Percentiles rank a stretch among this genome's conserved stretches.
phyloP scores from a whole-genome alignment of 2,797 vertebrate genomes.

The Mus caroli region DNA sequence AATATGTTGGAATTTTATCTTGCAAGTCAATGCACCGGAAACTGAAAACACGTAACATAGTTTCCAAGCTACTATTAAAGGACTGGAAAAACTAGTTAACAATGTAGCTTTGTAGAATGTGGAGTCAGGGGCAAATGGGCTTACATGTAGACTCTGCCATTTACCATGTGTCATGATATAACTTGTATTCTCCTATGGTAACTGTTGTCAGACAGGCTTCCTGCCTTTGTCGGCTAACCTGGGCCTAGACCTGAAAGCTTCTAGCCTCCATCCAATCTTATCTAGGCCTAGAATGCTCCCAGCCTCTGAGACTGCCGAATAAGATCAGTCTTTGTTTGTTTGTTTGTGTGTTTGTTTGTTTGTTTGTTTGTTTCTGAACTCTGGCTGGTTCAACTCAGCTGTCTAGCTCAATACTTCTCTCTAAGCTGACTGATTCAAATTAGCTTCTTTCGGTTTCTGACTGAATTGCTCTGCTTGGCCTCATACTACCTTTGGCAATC shows the following conservation, averaged over 20 bases:
- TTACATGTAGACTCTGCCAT: background rate
- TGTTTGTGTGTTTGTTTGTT: too few relatives aligned
- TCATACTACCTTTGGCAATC: background rate
- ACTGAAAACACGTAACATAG: conserved; percentile 34
- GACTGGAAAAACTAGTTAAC: conserved; percentile 57
- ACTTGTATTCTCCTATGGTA: background rate
- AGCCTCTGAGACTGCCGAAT: background rate
- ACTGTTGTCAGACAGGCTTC: background rate
- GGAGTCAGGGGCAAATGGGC: background rate
- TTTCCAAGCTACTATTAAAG: conserved; percentile 17
- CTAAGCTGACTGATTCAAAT: background rate
- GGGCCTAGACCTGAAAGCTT: background rate
- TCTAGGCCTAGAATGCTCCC: background rate
- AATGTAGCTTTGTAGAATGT: conserved; percentile 29
- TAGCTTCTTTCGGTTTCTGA: background rate
- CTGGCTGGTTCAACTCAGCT: background rate
- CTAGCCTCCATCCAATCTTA: background rate
- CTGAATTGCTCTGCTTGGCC: background rate
- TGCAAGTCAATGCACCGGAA: background rate
- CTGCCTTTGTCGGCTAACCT: background rate
- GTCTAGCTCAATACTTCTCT: background rate
- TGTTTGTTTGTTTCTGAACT: background rate
- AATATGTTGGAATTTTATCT: conserved; percentile 59
- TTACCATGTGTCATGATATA: background rate
- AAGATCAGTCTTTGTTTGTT: background rate